Conservation (phyloP, 1,140 invertebrate species). For the Subanguina moxae region DNA sequence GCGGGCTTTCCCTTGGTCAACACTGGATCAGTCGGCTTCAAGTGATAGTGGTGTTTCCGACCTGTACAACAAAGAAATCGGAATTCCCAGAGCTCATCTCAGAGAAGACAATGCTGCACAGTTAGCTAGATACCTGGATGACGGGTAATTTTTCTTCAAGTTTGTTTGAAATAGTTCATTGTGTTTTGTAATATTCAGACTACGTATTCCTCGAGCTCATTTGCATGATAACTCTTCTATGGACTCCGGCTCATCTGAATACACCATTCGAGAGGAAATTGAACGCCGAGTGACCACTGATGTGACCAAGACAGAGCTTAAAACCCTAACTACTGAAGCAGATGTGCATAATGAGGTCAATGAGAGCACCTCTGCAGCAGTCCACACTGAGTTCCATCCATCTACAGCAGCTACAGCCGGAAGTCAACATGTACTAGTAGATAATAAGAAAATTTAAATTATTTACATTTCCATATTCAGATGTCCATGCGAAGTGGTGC, state of each 20-base stretch:
- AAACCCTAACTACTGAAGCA: conserved; percentile 32
- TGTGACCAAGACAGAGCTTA: conserved; percentile 51
- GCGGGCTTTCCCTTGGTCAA: conserved; percentile 49
- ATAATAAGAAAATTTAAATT: background rate
- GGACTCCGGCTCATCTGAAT: conserved; percentile 53
- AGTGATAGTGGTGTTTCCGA: conserved; percentile 56
- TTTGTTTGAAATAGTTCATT: too few species aligned
- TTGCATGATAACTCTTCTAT: conserved; percentile 51
- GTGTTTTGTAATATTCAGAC: conserved; percentile 12
- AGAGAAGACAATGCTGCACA: conserved; percentile 47
- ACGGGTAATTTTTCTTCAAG: conserved; percentile 8
- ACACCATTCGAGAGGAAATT: conserved; percentile 58
- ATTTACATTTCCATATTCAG: background rate
- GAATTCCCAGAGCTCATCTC: conserved; percentile 58
- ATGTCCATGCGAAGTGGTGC: conserved; percentile 3
- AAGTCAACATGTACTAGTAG: conserved; percentile 3
- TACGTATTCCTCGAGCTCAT: conserved; percentile 56
- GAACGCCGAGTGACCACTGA: conserved; percentile 55
- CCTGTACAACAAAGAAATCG: conserved; percentile 49
- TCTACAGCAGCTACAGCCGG: conserved; percentile 31
- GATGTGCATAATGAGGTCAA: conserved; percentile 33
- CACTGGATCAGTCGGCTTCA: conserved; percentile 54
- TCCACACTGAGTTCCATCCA: conserved; percentile 6
- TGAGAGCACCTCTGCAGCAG: conserved; percentile 34
- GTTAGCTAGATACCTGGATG: conserved; percentile 50